These are phyloP conservation scores for Melikaiella ostensackeni DNA, from an alignment of 2,888 invertebrate genomes.

Conservation along the genomic window DNA sequence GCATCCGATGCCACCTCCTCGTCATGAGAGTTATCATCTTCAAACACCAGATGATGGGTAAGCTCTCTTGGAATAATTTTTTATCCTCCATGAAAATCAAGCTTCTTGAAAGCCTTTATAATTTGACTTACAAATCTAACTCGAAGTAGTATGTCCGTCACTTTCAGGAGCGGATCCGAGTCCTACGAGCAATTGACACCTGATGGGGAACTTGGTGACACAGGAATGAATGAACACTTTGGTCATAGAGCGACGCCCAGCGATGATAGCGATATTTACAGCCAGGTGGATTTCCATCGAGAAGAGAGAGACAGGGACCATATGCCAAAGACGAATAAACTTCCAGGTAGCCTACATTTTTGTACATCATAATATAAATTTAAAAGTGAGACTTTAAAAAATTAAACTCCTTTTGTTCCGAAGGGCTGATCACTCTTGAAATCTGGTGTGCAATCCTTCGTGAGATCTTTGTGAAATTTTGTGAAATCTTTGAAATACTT, in stretches of 20 bases:
- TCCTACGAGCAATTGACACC: conserved; percentile 81
- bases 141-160: conserved; percentile 77
- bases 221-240: conserved; percentile 72
- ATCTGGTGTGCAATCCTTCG: no score
- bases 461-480: no score
- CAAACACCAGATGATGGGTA: conserved; percentile 80
- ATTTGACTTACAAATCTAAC: conserved; percentile 68
- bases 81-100: not conserved
- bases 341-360: conserved; percentile 65
- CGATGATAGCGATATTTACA: conserved; percentile 84
- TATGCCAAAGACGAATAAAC: conserved; percentile 69
- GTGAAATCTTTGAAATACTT: no score
- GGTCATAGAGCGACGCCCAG: conserved; percentile 78
- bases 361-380: no score
- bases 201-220: conserved; percentile 76
- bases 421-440: no score
- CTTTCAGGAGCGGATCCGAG: conserved; percentile 78
- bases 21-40: conserved; percentile 88
- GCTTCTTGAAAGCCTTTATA: conserved; percentile 7
- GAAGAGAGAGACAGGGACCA: conserved; percentile 77
- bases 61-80: conserved; percentile 62
- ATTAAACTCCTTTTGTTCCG: not conserved
- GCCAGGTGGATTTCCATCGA: conserved; percentile 82
- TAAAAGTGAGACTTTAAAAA: not conserved
- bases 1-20: conserved; percentile 86